Evolutionary conservation across 2,113 vertebrate species (phyloP).

Genomic region (Shinisaurus crocodilurus): DNA sequence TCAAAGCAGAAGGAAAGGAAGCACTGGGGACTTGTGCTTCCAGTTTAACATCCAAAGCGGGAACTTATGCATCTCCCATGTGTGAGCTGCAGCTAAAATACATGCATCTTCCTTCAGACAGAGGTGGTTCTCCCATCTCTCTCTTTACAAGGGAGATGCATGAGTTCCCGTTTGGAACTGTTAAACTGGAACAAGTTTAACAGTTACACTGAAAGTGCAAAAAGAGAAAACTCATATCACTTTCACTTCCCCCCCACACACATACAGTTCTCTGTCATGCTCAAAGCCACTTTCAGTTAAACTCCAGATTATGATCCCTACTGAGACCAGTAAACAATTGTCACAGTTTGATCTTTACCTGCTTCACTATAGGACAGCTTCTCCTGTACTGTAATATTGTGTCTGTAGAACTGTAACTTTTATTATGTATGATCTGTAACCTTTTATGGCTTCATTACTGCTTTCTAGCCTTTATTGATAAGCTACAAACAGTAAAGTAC

Average conservation of each 20-base stretch:
- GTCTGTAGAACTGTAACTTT: neutral
- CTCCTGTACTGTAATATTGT: neutral
- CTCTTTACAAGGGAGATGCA: neutral
- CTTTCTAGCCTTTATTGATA: neutral
- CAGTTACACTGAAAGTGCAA: neutral
- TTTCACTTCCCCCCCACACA: neutral
- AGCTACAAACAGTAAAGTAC: neutral
- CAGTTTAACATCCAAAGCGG: neutral
- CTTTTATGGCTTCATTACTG: slow-evolving; percentile 5
- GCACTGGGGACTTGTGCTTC: neutral
- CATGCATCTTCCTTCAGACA: neutral
- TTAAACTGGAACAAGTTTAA: neutral
- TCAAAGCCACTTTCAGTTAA: neutral
- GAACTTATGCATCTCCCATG: neutral
- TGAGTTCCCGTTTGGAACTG: neutral
- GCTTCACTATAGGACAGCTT: neutral
- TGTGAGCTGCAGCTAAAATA: neutral
- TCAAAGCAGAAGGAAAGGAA: neutral
- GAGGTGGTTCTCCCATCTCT: neutral
- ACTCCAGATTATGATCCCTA: neutral
- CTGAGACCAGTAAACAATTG: neutral
- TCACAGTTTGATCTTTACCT: neutral
- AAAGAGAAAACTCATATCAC: neutral
- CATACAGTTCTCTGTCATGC: neutral
- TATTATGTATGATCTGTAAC: neutral